These are phyloP conservation scores for Neria commutata DNA, from an alignment of 2,888 invertebrate species.

Conservation along the genomic window DNA sequence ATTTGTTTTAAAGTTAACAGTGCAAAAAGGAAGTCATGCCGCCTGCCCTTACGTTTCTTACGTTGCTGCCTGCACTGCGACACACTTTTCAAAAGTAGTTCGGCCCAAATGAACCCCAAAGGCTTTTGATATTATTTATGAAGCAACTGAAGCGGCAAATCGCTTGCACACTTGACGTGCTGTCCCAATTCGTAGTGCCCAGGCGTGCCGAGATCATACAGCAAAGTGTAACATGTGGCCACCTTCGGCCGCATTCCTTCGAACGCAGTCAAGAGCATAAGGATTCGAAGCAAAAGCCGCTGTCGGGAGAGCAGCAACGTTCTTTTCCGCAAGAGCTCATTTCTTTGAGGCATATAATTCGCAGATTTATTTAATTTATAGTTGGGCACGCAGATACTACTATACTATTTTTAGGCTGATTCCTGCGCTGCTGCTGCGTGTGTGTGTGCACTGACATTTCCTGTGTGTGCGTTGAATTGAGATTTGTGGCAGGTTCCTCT, in stretches of 20 bases:
- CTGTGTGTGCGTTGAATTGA: too few relatives aligned
- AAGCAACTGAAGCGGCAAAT: constrained; percentile 58
- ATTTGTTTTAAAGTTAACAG: neutral
- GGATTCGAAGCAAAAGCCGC: neutral
- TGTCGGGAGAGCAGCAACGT: constrained; percentile 45
- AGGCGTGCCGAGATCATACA: too few relatives aligned
- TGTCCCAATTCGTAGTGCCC: constrained; percentile 43
- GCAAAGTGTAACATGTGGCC: neutral
- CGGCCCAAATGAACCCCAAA: neutral
- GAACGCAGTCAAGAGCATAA: neutral
- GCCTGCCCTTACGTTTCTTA: neutral
- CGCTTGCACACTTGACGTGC: constrained; percentile 55
- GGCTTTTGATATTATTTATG: constrained; percentile 51
- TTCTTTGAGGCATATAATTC: constrained; percentile 54
- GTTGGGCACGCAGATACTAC: too few relatives aligned
- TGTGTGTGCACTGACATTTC: too few relatives aligned
- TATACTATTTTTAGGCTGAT: neutral
- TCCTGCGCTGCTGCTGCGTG: too few relatives aligned
- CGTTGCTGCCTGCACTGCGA: neutral
- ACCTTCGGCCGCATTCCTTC: neutral
- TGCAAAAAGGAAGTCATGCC: neutral
- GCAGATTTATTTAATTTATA: constrained; percentile 44
- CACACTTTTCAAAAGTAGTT: neutral
- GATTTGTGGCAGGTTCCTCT: too few relatives aligned
- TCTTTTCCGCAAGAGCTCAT: constrained; percentile 51